Conservation (phyloP, 1,140 invertebrate genomes). For the Marisa cornuarietis region DNA sequence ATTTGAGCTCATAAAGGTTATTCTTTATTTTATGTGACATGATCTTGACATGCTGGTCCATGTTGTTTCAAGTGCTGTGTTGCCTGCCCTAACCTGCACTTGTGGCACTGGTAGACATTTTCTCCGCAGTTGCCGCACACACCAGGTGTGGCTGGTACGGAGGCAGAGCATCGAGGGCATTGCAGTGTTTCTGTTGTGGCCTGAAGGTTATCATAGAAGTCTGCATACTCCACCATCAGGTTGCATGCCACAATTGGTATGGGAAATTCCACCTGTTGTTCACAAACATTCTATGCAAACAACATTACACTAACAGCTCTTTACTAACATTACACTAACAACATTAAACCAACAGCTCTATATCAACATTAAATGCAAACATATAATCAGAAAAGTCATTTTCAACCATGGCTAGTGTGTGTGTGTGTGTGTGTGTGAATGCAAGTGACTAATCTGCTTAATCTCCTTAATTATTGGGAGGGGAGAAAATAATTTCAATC, state of each 20-base stretch:
- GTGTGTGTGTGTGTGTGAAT: too few species aligned
- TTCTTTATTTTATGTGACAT: neutral
- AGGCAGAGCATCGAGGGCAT: conserved; percentile 94
- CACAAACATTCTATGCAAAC: too few species aligned
- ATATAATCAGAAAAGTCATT: too few species aligned
- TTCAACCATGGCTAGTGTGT: too few species aligned
- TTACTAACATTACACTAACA: too few species aligned
- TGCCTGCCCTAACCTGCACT: conserved; percentile 77
- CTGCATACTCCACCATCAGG: conserved; percentile 98
- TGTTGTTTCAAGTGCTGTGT: neutral
- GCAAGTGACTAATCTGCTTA: too few species aligned
- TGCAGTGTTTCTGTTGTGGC: conserved; percentile 83
- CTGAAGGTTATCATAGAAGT: conserved; percentile 92
- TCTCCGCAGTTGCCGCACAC: conserved; percentile 98
- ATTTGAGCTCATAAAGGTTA: neutral
- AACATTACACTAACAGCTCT: too few species aligned
- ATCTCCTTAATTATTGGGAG: too few species aligned
- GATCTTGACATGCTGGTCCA: neutral
- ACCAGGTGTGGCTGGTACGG: conserved; percentile 93
- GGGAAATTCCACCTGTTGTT: conserved; percentile 72
- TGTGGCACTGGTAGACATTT: conserved; percentile 98
- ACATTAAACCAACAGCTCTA: too few species aligned
- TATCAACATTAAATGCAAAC: too few species aligned
- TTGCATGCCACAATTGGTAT: conserved; percentile 97
- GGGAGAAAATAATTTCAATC: too few species aligned